Evolutionary conservation across 2,888 invertebrate species (phyloP).

Genomic region (Temnothorax ravouxi): DNA sequence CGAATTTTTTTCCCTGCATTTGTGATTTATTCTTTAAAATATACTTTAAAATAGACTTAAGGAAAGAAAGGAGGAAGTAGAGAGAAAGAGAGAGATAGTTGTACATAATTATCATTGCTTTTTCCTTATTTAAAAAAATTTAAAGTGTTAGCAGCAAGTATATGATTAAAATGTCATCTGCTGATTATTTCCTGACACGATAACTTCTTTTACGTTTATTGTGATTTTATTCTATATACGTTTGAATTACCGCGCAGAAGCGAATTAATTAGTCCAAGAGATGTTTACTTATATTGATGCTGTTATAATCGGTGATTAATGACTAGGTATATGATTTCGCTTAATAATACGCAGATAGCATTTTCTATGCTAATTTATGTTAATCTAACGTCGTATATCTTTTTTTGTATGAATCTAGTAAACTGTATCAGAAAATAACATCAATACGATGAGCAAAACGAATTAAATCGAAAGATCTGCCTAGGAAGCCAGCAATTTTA

Average conservation of each 20-base stretch:
- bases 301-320: conserved; percentile 26
- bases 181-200: background rate
- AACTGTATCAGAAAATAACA: background rate
- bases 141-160: background rate
- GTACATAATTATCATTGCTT: background rate
- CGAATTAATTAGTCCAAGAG: conserved; percentile 21
- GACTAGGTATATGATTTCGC: background rate
- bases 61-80: background rate
- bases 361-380: conserved; percentile 32
- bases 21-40: background rate
- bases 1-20: background rate
- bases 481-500: background rate
- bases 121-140: background rate
- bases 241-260: background rate
- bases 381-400: background rate
- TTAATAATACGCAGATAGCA: conserved; percentile 9
- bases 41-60: background rate
- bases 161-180: conserved; percentile 28
- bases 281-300: conserved; percentile 3
- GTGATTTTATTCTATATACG: background rate
- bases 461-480: background rate
- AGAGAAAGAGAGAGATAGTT: background rate
- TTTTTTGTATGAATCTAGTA: background rate
- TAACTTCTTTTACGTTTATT: background rate
- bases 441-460: background rate